Evolutionary conservation across 2,888 invertebrate genomes (phyloP).

Genomic region (Agrotis puta): DNA sequence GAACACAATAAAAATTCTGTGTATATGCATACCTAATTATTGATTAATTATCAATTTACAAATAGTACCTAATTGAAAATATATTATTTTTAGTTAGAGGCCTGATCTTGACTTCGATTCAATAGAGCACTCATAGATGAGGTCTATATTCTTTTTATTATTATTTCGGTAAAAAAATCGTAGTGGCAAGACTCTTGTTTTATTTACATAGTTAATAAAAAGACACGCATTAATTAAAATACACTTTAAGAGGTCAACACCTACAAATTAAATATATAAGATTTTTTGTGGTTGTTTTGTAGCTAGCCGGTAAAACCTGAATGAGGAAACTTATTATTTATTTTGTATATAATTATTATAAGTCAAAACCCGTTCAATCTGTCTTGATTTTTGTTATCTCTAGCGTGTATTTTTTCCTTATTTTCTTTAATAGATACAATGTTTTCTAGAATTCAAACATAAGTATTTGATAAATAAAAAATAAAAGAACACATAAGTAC

Average conservation of each 20-base stretch:
- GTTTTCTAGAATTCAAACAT: no score
- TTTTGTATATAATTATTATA: not conserved
- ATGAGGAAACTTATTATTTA: constrained; percentile 37
- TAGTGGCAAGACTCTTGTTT: not conserved
- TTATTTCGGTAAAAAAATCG: no score
- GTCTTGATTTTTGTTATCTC: not conserved
- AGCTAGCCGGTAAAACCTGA: constrained; percentile 14
- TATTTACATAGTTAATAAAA: not conserved
- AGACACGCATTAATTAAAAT: constrained; percentile 15
- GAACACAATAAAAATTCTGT: not conserved
- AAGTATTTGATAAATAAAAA: not conserved
- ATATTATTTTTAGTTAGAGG: no score
- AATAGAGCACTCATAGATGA: no score
- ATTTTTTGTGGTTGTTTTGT: constrained; percentile 10
- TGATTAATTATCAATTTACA: no score
- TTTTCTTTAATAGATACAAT: not conserved
- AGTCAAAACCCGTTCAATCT: not conserved
- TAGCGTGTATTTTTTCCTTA: not conserved
- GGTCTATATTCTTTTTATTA: no score
- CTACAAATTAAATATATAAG: not conserved
- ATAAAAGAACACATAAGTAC: no score
- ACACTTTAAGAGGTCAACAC: constrained; percentile 7
- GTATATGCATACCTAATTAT: no score
- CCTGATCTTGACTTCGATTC: no score
- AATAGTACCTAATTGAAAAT: no score